A percentile compares a stretch with the other conserved stretches of the same genome.
Evolutionary conservation across 2,113 vertebrate species (phyloP).

Genomic region (Pogona vitticeps): DNA sequence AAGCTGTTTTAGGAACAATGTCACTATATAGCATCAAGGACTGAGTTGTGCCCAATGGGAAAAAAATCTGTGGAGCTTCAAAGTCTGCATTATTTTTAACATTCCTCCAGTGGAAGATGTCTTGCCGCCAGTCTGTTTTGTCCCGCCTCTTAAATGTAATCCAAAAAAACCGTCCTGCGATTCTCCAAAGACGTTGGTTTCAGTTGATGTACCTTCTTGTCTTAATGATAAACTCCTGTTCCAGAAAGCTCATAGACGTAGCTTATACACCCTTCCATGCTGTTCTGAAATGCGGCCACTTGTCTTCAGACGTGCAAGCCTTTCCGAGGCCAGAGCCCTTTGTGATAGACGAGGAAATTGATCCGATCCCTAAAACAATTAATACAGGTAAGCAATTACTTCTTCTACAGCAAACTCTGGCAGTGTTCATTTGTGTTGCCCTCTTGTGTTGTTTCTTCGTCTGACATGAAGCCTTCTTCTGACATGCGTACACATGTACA

Average conservation of each 20-base stretch:
- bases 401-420: neutral
- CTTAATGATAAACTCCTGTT: conserved; percentile 51
- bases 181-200: neutral
- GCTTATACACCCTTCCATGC: conserved; percentile 97
- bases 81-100: neutral
- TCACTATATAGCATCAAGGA: neutral
- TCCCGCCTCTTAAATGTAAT: neutral
- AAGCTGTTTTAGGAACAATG: too few species aligned
- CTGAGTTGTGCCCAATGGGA: neutral
- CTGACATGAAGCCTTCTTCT: neutral
- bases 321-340: conserved; percentile 96
- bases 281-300: conserved; percentile 92
- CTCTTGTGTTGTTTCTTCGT: neutral
- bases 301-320: conserved; percentile 95
- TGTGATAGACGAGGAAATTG: conserved; percentile 92
- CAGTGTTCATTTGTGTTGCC: neutral
- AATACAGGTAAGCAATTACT: conserved; percentile 83
- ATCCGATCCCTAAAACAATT: conserved; percentile 89
- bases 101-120: neutral
- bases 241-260: conserved; percentile 93
- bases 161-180: neutral
- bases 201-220: neutral
- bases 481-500: too few species aligned
- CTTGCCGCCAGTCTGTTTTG: neutral
- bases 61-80: neutral